These are phyloP conservation scores for Drosophila seclusa DNA, from an alignment of 2,888 invertebrate species.

Conservation along the genomic window DNA sequence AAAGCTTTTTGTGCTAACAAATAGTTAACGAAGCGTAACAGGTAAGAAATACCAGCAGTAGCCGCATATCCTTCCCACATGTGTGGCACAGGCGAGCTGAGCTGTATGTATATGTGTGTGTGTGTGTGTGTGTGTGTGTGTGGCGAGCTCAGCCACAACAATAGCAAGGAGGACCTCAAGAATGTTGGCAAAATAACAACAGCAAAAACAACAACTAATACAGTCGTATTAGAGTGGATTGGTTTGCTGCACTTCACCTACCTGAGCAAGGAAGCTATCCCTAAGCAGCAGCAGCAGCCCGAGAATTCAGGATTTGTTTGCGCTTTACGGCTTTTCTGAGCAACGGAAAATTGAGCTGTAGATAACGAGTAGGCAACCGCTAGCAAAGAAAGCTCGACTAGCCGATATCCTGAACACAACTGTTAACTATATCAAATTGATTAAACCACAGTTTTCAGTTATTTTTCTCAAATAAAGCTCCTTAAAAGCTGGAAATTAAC, in stretches of 20 bases:
- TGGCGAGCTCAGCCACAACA: not conserved
- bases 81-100: not conserved
- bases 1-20: constrained; percentile 67
- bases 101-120: not conserved
- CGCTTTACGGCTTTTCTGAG: not conserved
- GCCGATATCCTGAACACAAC: not conserved
- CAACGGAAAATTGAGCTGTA: not conserved
- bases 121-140: constrained; percentile 16
- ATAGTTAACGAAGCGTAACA: constrained; percentile 79
- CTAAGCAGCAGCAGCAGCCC: not conserved
- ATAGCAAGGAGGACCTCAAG: not conserved
- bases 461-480: too few relatives aligned
- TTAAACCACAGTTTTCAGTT: not conserved
- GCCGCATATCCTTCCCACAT: constrained; percentile 14
- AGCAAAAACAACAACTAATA: not conserved
- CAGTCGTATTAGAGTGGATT: not conserved
- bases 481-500: too few relatives aligned
- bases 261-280: not conserved
- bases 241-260: not conserved
- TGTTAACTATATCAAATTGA: not conserved
- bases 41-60: constrained; percentile 52
- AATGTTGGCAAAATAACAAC: not conserved
- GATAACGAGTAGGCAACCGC: not conserved
- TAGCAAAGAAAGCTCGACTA: not conserved
- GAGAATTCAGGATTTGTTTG: not conserved